A percentile compares a stretch with the other conserved stretches of the same genome.
These are phyloP conservation scores for Lasioglossum villosulum DNA, from an alignment of 2,888 invertebrate genomes.

Conservation along the genomic window DNA sequence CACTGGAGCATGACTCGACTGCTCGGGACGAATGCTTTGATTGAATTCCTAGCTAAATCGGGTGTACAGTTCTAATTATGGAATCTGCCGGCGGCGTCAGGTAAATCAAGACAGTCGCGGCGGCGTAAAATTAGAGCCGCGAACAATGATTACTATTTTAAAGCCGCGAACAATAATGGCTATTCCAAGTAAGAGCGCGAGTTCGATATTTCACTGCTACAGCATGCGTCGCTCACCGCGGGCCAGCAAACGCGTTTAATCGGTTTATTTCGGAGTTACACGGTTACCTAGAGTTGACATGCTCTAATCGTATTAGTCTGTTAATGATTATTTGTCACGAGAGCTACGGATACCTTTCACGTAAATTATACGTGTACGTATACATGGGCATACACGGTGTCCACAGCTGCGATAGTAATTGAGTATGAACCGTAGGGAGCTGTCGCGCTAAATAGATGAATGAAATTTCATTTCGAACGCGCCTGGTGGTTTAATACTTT, in stretches of 20 bases:
- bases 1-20: background rate
- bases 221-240: background rate
- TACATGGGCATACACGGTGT: background rate
- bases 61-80: background rate
- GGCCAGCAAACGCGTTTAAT: background rate
- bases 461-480: background rate
- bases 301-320: background rate
- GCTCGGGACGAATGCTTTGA: background rate
- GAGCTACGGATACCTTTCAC: background rate
- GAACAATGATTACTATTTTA: slow-evolving; percentile 23
- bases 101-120: background rate
- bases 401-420: background rate
- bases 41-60: background rate
- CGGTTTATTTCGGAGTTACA: slow-evolving; percentile 7
- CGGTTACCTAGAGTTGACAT: background rate
- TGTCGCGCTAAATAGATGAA: background rate
- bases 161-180: slow-evolving; percentile 8
- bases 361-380: background rate
- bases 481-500: background rate
- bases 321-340: slow-evolving; percentile 8
- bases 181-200: slow-evolving; percentile 15
- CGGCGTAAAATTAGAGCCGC: background rate
- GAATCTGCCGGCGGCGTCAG: background rate
- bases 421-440: background rate
- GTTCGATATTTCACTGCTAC: slow-evolving; percentile 32